Base-by-base conservation (phyloP, 2,888 invertebrate species). In the Holacanthella duospinosa region DNA sequence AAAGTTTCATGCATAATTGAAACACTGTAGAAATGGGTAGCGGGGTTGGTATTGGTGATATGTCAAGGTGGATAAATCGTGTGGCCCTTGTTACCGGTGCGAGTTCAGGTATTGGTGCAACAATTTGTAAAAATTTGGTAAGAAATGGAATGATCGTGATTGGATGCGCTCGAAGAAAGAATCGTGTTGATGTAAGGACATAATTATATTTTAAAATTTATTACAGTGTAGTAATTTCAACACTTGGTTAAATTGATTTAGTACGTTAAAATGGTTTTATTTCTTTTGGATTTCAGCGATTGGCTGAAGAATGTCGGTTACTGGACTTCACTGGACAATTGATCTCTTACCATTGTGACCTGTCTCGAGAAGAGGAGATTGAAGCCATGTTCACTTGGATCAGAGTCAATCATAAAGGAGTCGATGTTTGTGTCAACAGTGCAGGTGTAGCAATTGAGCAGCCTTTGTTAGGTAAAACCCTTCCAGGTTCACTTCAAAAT, bases 381-480 rank as follows among this genome's bases (percentile, higher is more conserved):
- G 64, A 65, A 43, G 44, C 57, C n/a, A 66, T 70, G 68, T 71
- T 71, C 43, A 28, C 61, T 1, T 68, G 66, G 68, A 67, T 71
- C 4, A 60, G 66, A 28, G 48, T 55, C 3, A 67, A 67, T 25
- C 60, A 65, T 55, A 65, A 65, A 28, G 71, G 71, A 21, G 67
- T 69, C 1, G 70, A 70, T 48, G 62, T 70, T 36, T 68, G 67
- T 54, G 54, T 70, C n/a, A 67, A 67, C 36, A 69, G 66, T 66
- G 71, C 71, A 19, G 71, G 69, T 53, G 26, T 62, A 29, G 60
- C 62, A 21, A 26, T 60, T 9, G 12, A 62, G 25, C 64, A 64
- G 29, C 48, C 65, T 3, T 59, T 71, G 24, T 56, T 68, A 1
- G 68, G 70, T 68, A 67, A 3, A 21, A 36, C 36, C 53, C 9